Evolutionary conservation across 2,888 invertebrate species (phyloP), one percentile per base, ranked within the genome.

Genomic region (Lathronympha strigana): DNA sequence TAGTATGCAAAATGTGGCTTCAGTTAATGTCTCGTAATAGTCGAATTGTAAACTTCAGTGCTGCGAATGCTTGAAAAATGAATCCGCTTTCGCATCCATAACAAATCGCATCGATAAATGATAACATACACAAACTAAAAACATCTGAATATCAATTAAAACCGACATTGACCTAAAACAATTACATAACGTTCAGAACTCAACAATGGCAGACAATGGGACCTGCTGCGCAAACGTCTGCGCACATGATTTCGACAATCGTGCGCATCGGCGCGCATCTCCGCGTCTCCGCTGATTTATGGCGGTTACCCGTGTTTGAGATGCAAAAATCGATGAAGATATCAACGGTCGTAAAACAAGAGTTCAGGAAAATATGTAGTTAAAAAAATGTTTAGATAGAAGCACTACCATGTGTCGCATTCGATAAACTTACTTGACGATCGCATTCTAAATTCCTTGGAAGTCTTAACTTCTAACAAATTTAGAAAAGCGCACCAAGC

Each of bases 191-290:
- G 54, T 38, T 21, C 4, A 5, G 38, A 58, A 49, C 6, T 21
- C 61, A 45, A 64, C 63, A 63, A 64, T 58, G 23, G 58, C 53
- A 64, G 58, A 66, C 64, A 66, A 66, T 61, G 31, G 61, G 66
- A 66, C 66, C 66, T 66, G 66, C 66, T 66, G 66, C 17, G 58
- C 58, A 64, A 64, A 64, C 66, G 66, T 66, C 60, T 66, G 61
- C 67, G 61, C 70, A 70, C 70, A 72, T 73, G 74, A 73, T 79
- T 77, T 77, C 72, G 75, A 76, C 75, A 75, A 73, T 68, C 67
- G 73, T 67, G 72, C 67, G 69, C 77, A 77, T 66, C 76, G 70
- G 71, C 71, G 78, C 80, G 80, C 69, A 79, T 76, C 77, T 78
- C 80, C 81, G 75, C 69, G 68, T 69, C 71, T 67, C 66, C 19